Percentiles rank a stretch among this genome's conserved stretches.
Evolutionary conservation across 2,888 invertebrate species (phyloP).

Genomic region (Phalera bucephala): DNA sequence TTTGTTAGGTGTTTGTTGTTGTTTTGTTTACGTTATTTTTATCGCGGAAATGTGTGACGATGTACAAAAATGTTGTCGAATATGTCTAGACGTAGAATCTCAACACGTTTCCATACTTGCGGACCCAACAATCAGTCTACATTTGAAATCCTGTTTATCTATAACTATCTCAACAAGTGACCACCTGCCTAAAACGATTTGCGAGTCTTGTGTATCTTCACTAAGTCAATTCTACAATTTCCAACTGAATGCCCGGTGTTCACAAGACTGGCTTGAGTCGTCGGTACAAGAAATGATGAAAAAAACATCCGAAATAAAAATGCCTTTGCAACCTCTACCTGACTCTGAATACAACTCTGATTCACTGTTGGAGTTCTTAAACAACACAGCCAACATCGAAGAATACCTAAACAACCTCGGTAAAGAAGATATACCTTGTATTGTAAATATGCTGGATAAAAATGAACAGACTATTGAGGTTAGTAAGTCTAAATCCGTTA

Average conservation of each 20-base stretch:
- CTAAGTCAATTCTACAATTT: conserved; percentile 72
- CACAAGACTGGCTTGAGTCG: conserved; percentile 73
- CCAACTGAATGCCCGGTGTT: conserved; percentile 70
- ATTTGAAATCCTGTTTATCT: conserved; percentile 67
- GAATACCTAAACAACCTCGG: conserved; percentile 71
- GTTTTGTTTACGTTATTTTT: no score
- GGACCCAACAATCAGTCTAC: conserved; percentile 61
- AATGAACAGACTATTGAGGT: conserved; percentile 52
- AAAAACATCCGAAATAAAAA: conserved; percentile 57
- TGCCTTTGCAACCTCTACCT: conserved; percentile 65
- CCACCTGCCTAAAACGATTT: conserved; percentile 64
- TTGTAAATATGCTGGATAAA: conserved; percentile 69
- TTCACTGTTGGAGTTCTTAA: conserved; percentile 72
- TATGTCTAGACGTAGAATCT: conserved; percentile 65
- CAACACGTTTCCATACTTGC: conserved; percentile 63
- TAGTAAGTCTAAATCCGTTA: conserved; percentile 44
- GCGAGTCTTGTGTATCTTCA: conserved; percentile 62
- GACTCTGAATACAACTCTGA: conserved; percentile 78
- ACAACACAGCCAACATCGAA: conserved; percentile 73
- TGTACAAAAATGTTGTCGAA: conserved; percentile 62
- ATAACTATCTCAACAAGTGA: conserved; percentile 55
- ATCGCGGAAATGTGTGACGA: conserved; percentile 56
- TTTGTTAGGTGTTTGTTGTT: no score
- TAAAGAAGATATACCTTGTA: conserved; percentile 74
- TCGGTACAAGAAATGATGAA: conserved; percentile 54